Percentiles rank a stretch among this genome's conserved stretches.
phyloP scores from a whole-genome alignment of 2,113 vertebrate species.

The Anoura caudifer region DNA sequence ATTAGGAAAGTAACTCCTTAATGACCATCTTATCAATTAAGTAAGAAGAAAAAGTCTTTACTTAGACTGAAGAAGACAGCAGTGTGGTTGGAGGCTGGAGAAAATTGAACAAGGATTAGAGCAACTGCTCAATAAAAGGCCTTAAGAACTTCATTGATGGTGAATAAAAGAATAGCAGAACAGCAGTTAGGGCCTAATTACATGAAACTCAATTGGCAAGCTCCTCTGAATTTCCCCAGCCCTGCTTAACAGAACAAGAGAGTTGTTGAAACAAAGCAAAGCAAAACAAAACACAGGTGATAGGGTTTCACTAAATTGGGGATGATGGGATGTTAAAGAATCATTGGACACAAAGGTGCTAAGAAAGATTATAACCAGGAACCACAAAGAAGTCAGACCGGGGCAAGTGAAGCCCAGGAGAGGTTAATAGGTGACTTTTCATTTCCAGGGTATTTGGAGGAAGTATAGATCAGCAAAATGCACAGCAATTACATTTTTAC shows the following conservation, averaged over 20 bases:
- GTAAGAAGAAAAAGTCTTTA: constrained; percentile 7
- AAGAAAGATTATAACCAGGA: neutral
- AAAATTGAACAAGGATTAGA: constrained; percentile 39
- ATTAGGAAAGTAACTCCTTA: neutral
- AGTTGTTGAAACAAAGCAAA: constrained; percentile 33
- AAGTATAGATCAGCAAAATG: neutral
- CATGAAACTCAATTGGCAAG: constrained; percentile 9
- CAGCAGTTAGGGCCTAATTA: neutral
- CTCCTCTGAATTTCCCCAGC: constrained; percentile 26
- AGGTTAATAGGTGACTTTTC: neutral
- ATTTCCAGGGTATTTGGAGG: neutral
- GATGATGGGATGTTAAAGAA: neutral
- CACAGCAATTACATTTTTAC: neutral
- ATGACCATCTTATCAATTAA: neutral
- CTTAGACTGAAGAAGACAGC: neutral
- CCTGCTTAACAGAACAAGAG: neutral
- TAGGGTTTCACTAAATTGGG: neutral
- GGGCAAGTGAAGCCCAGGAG: neutral
- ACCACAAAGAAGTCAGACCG: neutral
- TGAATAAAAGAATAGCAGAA: constrained; percentile 3
- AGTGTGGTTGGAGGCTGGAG: neutral
- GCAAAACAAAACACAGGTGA: neutral
- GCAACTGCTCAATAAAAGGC: constrained; percentile 37
- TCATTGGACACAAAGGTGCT: neutral
- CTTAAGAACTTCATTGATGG: constrained; percentile 44